Base-by-base conservation (phyloP, 2,113 vertebrate genomes). In the Osmerus mordax region DNA sequence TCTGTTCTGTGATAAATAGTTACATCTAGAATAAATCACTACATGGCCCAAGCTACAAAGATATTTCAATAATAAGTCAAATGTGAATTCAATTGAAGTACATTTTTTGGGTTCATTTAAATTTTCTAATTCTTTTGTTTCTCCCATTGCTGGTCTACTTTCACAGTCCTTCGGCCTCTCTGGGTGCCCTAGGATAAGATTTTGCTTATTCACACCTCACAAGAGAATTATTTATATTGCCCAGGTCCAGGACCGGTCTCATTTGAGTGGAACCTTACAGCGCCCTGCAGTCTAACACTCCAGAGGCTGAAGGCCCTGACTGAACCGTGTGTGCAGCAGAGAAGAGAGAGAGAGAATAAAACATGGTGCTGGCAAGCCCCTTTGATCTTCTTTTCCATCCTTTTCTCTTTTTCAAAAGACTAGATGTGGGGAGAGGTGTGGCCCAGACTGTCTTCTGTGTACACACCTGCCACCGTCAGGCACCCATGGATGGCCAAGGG, bases 301-400 rank as follows among this genome's bases (percentile, higher is more conserved):
- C 77, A 79, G 61, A 81, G 21, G 85, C 84, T 84, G 80, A 76
- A 73, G 82, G 88, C 81, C 32, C 15, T 53, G 54, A 59, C 64
- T 61, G 55, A 76, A 74, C 77, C 79, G 71, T 53, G 76, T 79
- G 71, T 13, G 16, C 73, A 36, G 66, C 61, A 58, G 67, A 56
- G 54, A 64, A 72, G 74, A 74, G 63, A 82, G 70, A 86, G 52
- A 83, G 82, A 81, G 87, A 91, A 90, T 89, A 88, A 88, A 89
- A 90, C 87, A 89, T 89, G 83, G 69, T 13, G 72, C 77, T 70
- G 41, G 84, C 78, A 67, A 25, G 52, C 65, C 65, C 80, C 84
- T 87, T 89, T 89, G 84, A 89, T 90, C 84, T 78, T 61, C 75
- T 74, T 67, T 81, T 76, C 78, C 65, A 76, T 79, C 47, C 71